Evolutionary conservation across 1,140 invertebrate genomes (phyloP), one percentile per base, ranked within the genome.

Genomic region (Drosophila parabipectinata): DNA sequence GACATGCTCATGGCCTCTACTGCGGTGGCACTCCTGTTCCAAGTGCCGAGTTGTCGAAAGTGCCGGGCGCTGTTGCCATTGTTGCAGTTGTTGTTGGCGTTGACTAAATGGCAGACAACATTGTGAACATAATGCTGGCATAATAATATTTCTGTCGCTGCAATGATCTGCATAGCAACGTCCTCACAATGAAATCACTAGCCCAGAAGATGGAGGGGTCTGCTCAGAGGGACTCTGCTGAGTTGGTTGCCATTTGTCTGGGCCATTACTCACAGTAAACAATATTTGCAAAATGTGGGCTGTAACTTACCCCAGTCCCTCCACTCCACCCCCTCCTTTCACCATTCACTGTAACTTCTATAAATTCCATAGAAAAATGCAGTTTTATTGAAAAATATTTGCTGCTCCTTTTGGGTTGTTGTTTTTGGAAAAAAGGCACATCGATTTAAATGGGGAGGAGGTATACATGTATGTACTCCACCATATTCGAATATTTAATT

Each of bases 101-200:
- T 82, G 83, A 87, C 82, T 88, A 88, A 87, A 87, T 79, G 83
- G 75, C 82, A 76, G 79, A 88, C 82, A 77, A 87, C 82, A 85
- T 85, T 85, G 82, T 85, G 83, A 82, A 72, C 82, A 88, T 87
- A 88, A 88, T 87, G 83, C 79, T 78, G 83, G 77, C 82, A 87
- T 87, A 87, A 87, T 87, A 88, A 88, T 82, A 88, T 87, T 87
- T 88, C 84, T 87, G 82, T 85, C 72, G 74, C 72, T 68, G 79
- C 55, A 58, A 72, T 88, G 82, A 87, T 87, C 82, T 87, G 82
- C 82, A 82, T 87, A 75, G 44, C 61, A 77, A 39, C 21, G 39
- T 57, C 52, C 53, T 28, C 39, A 51, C 41, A 51, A 53, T 57
- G 72, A n/a, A 24, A 37, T 47, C 56, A 47, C 34, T 28, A 15